Evolutionary conservation across 2,888 invertebrate genomes (phyloP).

Genomic region (Neoaliturus tenellus): DNA sequence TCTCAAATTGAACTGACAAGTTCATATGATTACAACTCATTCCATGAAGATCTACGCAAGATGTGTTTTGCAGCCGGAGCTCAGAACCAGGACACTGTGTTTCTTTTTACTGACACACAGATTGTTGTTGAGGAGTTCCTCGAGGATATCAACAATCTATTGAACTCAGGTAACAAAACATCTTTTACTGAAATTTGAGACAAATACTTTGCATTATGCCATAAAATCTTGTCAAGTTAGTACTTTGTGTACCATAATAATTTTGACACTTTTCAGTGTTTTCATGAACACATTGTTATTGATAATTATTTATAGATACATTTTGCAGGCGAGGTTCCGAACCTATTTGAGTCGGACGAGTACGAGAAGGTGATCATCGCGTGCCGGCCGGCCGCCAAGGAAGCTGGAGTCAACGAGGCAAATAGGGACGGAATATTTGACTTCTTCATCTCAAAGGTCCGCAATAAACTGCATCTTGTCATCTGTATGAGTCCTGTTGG

Average conservation of each 20-base stretch:
- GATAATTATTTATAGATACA: too few species aligned
- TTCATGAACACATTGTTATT: too few species aligned
- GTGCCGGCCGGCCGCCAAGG: conserved; percentile 83
- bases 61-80: conserved; percentile 89
- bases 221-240: too few species aligned
- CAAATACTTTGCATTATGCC: too few species aligned
- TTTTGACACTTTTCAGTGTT: too few species aligned
- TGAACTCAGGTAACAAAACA: conserved; percentile 88
- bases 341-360: conserved; percentile 92
- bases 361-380: conserved; percentile 89
- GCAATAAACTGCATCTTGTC: conserved; percentile 89
- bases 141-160: conserved; percentile 94
- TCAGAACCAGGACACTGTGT: conserved; percentile 84
- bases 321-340: conserved; percentile 94
- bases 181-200: too few species aligned
- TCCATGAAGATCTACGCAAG: conserved; percentile 90
- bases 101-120: conserved; percentile 93
- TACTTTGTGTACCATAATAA: too few species aligned
- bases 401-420: conserved; percentile 79
- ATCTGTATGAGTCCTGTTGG: conserved; percentile 94
- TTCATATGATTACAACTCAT: conserved; percentile 87
- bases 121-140: conserved; percentile 93
- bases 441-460: conserved; percentile 89
- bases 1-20: conserved; percentile 92
- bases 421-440: conserved; percentile 88